These are phyloP conservation scores for Perizoma affinitatum DNA, from an alignment of 2,888 invertebrate genomes.

Conservation along the genomic window DNA sequence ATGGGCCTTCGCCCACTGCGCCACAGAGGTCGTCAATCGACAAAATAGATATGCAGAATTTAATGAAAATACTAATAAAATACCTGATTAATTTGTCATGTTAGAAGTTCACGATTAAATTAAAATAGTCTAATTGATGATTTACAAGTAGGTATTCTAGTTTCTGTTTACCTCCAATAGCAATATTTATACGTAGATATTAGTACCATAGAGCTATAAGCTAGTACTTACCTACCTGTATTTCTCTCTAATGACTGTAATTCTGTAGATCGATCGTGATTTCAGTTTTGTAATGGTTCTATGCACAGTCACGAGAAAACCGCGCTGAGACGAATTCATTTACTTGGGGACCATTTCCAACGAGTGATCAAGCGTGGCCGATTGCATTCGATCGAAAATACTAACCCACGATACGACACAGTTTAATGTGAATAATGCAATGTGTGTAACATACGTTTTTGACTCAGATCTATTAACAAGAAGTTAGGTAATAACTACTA, in stretches of 20 bases:
- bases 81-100: too few relatives aligned
- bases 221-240: neutral
- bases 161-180: neutral
- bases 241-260: constrained; percentile 10
- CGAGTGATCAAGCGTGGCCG: constrained; percentile 59
- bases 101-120: too few relatives aligned
- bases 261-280: constrained; percentile 31
- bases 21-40: too few relatives aligned
- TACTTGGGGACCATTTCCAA: constrained; percentile 60
- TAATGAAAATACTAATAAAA: too few relatives aligned
- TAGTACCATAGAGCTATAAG: too few relatives aligned
- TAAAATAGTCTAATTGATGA: too few relatives aligned
- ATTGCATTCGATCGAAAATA: constrained; percentile 56
- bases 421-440: constrained; percentile 26
- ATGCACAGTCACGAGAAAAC: constrained; percentile 37
- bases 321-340: constrained; percentile 62
- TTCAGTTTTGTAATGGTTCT: constrained; percentile 35
- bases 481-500: too few relatives aligned
- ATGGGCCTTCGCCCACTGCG: too few relatives aligned
- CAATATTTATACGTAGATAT: neutral
- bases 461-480: too few relatives aligned
- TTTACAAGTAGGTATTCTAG: too few relatives aligned
- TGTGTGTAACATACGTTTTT: too few relatives aligned
- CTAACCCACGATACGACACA: constrained; percentile 41
- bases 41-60: neutral